These are phyloP conservation scores for Halcyon smyrnensis DNA, from an alignment of 2,797 vertebrate genomes.

Conservation along the genomic window DNA sequence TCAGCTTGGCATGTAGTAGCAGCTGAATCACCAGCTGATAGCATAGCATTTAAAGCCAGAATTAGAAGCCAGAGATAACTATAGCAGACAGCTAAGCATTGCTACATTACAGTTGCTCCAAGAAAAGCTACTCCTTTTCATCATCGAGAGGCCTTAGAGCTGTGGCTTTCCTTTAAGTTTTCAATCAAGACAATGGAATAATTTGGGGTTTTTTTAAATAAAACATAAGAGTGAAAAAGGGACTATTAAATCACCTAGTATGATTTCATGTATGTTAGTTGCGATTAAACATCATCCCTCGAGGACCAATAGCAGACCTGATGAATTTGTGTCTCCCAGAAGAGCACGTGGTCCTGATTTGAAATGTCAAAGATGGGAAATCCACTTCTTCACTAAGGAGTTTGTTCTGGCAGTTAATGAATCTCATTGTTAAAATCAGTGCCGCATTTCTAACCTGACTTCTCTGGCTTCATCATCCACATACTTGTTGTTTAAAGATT, in stretches of 20 bases:
- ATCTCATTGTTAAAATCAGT: background rate
- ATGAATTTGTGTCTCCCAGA: background rate
- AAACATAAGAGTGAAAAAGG: background rate
- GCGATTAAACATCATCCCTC: background rate
- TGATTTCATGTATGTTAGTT: background rate
- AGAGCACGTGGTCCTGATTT: background rate
- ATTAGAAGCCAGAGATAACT: conserved; percentile 32
- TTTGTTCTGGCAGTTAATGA: background rate
- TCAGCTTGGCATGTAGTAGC: conserved; percentile 38
- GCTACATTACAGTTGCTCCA: conserved; percentile 4
- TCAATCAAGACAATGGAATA: background rate
- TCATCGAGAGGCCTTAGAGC: background rate
- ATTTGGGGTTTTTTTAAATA: background rate
- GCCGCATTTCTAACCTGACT: background rate
- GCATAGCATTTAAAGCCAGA: conserved; percentile 34
- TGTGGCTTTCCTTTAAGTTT: background rate
- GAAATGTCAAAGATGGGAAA: background rate
- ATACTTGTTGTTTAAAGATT: background rate
- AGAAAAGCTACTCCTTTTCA: background rate
- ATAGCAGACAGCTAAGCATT: background rate
- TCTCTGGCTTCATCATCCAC: background rate
- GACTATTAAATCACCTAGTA: background rate
- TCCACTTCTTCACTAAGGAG: background rate
- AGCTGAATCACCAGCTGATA: conserved; percentile 57
- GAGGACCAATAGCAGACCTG: background rate